phyloP scores from a whole-genome alignment of 2,888 invertebrate genomes.

The Orchesellides sinensis region DNA sequence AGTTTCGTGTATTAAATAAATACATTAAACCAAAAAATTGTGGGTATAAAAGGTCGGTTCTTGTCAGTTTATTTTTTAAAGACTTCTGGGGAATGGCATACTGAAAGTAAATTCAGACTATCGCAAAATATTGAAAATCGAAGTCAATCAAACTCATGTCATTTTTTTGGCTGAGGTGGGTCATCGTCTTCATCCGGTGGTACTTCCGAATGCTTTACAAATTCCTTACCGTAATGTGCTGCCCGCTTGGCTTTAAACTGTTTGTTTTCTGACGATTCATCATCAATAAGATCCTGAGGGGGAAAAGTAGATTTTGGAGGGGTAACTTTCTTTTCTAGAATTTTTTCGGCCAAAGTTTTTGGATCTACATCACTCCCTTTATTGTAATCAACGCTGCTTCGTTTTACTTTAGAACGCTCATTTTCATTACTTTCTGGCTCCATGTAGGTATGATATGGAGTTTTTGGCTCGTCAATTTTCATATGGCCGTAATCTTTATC shows the following conservation, averaged over 20 bases:
- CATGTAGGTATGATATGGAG: constrained; percentile 46
- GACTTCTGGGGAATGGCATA: too few species aligned
- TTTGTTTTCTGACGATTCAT: background rate
- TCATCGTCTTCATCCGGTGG: too few species aligned
- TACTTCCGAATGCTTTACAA: constrained; percentile 20
- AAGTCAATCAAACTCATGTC: too few species aligned
- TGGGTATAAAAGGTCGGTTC: too few species aligned
- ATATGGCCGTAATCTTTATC: constrained; percentile 63
- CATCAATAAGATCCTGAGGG: background rate
- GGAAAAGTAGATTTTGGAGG: constrained; percentile 31
- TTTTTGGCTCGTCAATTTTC: constrained; percentile 65
- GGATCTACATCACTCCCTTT: constrained; percentile 29
- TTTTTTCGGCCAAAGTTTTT: constrained; percentile 4
- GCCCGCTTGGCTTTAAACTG: constrained; percentile 48
- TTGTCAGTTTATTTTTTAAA: too few species aligned
- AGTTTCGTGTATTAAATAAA: too few species aligned
- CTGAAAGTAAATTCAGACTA: too few species aligned
- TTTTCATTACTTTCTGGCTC: constrained; percentile 13
- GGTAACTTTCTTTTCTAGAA: constrained; percentile 38
- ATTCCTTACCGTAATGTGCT: constrained; percentile 47
- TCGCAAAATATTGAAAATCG: too few species aligned
- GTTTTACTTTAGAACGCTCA: constrained; percentile 3
- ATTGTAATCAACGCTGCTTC: constrained; percentile 49
- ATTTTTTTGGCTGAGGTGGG: too few species aligned
- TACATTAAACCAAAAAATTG: too few species aligned